Conservation (phyloP, 1,140 invertebrate genomes). For the Drosophila setifemur region DNA sequence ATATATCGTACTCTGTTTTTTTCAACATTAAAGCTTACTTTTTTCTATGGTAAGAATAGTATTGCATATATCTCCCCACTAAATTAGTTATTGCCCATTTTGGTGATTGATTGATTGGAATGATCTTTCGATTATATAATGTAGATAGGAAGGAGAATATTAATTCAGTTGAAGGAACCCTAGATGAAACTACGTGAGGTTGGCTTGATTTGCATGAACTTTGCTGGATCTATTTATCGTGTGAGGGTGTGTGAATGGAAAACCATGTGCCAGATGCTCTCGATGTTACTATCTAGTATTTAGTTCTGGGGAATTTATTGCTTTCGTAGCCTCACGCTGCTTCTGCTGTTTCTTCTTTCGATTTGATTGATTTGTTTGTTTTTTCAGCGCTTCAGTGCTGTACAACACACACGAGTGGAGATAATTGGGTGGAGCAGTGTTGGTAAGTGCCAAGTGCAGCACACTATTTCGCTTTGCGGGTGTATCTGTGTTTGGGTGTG, state of each 20-base stretch:
- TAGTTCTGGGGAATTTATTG: slow-evolving; percentile 24
- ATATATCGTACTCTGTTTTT: slow-evolving; percentile 26
- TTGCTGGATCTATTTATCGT: slow-evolving; percentile 38
- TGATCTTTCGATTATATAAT: slow-evolving; percentile 44
- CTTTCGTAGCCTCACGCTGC: slow-evolving; percentile 32
- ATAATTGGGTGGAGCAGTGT: slow-evolving; percentile 15
- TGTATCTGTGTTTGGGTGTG: slow-evolving; percentile 22
- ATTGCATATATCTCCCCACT: slow-evolving; percentile 51
- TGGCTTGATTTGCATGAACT: slow-evolving; percentile 72
- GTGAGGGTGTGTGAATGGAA: slow-evolving; percentile 28
- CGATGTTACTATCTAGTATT: slow-evolving; percentile 23
- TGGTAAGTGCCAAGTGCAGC: slow-evolving; percentile 36
- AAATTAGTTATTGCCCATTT: slow-evolving; percentile 65
- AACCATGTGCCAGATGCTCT: slow-evolving; percentile 37
- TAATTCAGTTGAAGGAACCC: slow-evolving; percentile 26
- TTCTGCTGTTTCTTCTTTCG: slow-evolving; percentile 2
- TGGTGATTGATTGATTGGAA: slow-evolving; percentile 60
- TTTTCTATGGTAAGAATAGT: slow-evolving; percentile 48
- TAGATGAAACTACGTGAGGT: slow-evolving; percentile 39
- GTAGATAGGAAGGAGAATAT: slow-evolving; percentile 32
- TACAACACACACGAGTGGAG: slow-evolving; percentile 27
- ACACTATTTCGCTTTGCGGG: slow-evolving; percentile 21
- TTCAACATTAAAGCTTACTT: slow-evolving; percentile 67
- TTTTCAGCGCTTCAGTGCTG: slow-evolving; percentile 19
- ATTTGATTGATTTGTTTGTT: not conserved